Evolutionary conservation across 2,113 vertebrate genomes (phyloP), one percentile per base, ranked within the genome.

Genomic region (Puntigrus tetrazona): DNA sequence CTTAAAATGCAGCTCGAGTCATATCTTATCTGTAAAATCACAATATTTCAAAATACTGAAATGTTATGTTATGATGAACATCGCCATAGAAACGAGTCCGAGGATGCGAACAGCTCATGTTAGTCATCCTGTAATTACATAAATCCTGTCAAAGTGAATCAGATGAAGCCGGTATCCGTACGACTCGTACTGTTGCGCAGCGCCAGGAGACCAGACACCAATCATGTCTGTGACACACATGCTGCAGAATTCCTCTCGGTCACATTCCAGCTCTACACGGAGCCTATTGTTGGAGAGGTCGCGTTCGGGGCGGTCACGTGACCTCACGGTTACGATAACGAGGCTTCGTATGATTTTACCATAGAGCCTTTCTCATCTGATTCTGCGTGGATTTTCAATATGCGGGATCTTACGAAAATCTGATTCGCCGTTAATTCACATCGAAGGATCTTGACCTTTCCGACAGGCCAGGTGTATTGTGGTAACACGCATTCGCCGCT

Each of bases 231-330:
- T 76, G 59, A 78, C 61, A 82, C 63, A 25, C 74, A 85, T 75
- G 80, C 85, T 55, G 81, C 81, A 80, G 50, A 61, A 75, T 84
- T 83, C 78, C 61, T 14, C 31, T 80, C 52, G 6, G 9, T 34
- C 81, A 85, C 67, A 85, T 79, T 34, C 36, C 65, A 69, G 8
- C 34, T 76, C 61, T 82, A 70, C 29, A 25, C 84, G 41, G 84
- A 9, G 36, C 11, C 22, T 72, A 16, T 72, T 72, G 69, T 72
- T 70, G 36, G 5, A 70, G 31, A 57, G 59, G 57, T 76, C 78
- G 69, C n/a, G 14, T 31, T 50, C 41, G 50, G 52, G 50, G 14
- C 63, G 73, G 16, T 41, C 10, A 22, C 4, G 59, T 81, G 52
- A 81, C 31, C 50, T 52, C 43, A 74, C 27, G 16, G 31, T 41